phyloP scores from a whole-genome alignment of 1,140 invertebrate species.

The Oscheius sp. region DNA sequence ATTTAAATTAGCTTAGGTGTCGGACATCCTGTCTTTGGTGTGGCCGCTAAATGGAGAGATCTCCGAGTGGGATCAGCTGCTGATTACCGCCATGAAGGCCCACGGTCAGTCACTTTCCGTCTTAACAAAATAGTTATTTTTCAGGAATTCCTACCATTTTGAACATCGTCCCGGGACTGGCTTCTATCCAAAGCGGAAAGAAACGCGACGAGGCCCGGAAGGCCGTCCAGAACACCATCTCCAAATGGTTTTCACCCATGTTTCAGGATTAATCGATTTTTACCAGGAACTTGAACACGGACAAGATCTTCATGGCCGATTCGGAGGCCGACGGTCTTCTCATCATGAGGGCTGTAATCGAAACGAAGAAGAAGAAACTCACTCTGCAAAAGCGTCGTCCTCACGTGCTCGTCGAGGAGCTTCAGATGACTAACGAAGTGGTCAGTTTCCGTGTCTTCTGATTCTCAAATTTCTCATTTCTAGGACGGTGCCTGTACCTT shows the following conservation, averaged over 20 bases:
- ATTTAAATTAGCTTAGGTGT: too few relatives aligned
- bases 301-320: constrained; percentile 13
- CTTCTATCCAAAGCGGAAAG: constrained; percentile 19
- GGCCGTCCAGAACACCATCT: constrained; percentile 13
- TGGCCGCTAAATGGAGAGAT: constrained; percentile 28
- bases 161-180: constrained; percentile 34
- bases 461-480: background rate
- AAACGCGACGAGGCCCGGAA: constrained; percentile 33
- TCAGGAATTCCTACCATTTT: constrained; percentile 19
- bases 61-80: constrained; percentile 22
- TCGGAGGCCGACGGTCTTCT: constrained; percentile 22
- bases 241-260: constrained; percentile 29
- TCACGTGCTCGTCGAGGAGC: constrained; percentile 24
- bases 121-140: background rate
- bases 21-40: constrained; percentile 19
- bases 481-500: constrained; percentile 9
- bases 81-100: constrained; percentile 19
- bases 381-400: constrained; percentile 14
- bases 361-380: constrained; percentile 31
- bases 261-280: background rate
- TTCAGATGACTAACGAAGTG: constrained; percentile 6
- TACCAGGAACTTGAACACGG: background rate
- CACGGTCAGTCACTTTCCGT: background rate
- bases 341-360: constrained; percentile 18
- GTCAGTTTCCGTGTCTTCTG: constrained; percentile 6